phyloP scores from a whole-genome alignment of 2,113 vertebrate genomes.

The pig (Sus scrofa) region DNA sequence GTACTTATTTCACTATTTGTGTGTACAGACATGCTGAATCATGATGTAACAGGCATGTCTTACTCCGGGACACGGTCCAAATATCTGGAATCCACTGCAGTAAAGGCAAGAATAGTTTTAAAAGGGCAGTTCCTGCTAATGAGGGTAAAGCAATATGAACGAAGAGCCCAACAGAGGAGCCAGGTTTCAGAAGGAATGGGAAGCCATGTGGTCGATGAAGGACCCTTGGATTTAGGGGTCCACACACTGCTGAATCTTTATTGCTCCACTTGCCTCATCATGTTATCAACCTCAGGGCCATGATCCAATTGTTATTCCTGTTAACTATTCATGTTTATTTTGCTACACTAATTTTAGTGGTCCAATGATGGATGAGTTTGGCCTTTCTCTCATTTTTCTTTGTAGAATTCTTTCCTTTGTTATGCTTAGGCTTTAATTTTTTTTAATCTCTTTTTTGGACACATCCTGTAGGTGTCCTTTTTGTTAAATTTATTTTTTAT shows the following conservation, averaged over 20 bases:
- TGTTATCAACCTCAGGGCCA: too few relatives aligned
- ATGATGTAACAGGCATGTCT: not conserved
- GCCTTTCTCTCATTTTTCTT: too few relatives aligned
- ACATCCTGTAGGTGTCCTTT: too few relatives aligned
- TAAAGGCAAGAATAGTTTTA: not conserved
- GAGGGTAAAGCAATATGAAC: not conserved
- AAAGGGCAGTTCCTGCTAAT: not conserved
- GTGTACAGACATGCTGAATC: not conserved
- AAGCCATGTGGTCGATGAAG: too few relatives aligned
- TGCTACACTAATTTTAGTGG: too few relatives aligned
- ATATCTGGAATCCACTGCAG: not conserved
- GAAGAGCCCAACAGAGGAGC: not conserved
- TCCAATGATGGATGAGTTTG: too few relatives aligned
- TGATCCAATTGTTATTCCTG: too few relatives aligned
- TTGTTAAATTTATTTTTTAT: too few relatives aligned
- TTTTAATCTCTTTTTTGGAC: too few relatives aligned
- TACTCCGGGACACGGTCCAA: not conserved
- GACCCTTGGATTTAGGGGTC: not conserved
- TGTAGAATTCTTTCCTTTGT: too few relatives aligned
- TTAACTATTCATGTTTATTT: too few relatives aligned
- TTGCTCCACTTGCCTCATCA: not conserved
- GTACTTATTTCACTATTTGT: not conserved
- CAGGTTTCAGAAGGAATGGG: not conserved
- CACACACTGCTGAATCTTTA: not conserved
- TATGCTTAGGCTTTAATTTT: too few relatives aligned